Percentiles rank a stretch among this genome's conserved stretches.
Evolutionary conservation across 2,888 invertebrate genomes (phyloP).

Genomic region (Papilio protenor): DNA sequence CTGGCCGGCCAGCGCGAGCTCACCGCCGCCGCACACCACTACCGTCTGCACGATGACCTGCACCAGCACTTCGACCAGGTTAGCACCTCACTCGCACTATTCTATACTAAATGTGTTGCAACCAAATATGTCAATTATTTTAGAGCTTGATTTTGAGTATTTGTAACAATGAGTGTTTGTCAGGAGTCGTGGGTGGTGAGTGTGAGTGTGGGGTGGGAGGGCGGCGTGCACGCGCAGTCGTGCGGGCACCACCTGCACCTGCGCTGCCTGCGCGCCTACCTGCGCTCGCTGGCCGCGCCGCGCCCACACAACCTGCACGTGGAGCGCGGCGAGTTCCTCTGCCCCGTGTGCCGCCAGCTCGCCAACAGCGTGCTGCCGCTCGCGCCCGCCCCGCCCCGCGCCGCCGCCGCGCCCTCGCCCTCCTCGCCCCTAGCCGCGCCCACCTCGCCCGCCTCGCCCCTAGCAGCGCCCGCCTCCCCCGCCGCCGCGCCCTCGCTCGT

Average conservation of each 20-base stretch:
- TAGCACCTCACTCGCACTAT: not conserved
- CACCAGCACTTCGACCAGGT: constrained; percentile 90
- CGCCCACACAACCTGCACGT: constrained; percentile 89
- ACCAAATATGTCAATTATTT: not conserved
- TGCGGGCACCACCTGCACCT: constrained; percentile 99
- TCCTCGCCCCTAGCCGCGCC: constrained; percentile 61
- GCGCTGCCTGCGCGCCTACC: constrained; percentile 96
- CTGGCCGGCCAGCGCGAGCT: constrained; percentile 79
- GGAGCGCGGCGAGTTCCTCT: constrained; percentile 93
- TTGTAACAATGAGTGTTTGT: not conserved
- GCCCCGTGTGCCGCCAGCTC: constrained; percentile 96
- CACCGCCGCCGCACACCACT: constrained; percentile 90
- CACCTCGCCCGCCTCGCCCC: constrained; percentile 82
- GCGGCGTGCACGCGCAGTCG: constrained; percentile 96
- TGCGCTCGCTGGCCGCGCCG: constrained; percentile 91
- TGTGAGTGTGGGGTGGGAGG: constrained; percentile 93
- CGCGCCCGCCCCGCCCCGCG: constrained; percentile 88
- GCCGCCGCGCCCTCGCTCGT: constrained; percentile 83
- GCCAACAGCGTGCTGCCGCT: constrained; percentile 92
- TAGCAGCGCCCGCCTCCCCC: constrained; percentile 65
- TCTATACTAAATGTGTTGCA: not conserved
- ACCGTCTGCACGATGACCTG: constrained; percentile 90
- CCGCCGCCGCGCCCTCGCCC: constrained; percentile 85
- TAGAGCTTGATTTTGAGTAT: not conserved
- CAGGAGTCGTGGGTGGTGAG: constrained; percentile 90